These are phyloP conservation scores for Neodiprion pinetum DNA, from an alignment of 1,140 invertebrate species.

Conservation along the genomic window DNA sequence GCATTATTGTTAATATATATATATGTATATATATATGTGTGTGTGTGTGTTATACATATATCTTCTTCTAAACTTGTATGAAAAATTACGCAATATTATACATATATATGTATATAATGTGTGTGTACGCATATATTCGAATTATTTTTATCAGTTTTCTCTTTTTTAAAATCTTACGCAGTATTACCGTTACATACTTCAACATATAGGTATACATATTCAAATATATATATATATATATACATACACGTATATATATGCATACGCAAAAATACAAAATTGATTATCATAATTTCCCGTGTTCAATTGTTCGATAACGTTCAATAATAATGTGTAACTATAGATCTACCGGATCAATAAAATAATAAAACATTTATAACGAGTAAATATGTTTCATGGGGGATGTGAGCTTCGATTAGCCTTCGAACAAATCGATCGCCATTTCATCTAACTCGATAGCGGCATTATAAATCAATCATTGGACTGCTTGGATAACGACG, in stretches of 20 bases:
- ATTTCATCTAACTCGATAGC: no score
- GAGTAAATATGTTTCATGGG: background rate
- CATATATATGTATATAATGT: constrained; percentile 20
- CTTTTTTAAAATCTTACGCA: constrained; percentile 32
- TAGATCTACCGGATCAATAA: background rate
- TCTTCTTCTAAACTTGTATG: constrained; percentile 37
- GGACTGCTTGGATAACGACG: no score
- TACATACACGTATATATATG: constrained; percentile 26
- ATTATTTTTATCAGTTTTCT: constrained; percentile 15
- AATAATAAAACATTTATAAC: background rate
- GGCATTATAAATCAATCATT: no score
- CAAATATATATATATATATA: background rate
- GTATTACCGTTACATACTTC: constrained; percentile 22
- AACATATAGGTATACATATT: no score
- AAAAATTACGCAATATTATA: constrained; percentile 45
- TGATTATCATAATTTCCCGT: constrained; percentile 44
- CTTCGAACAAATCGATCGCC: no score
- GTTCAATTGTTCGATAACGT: constrained; percentile 8
- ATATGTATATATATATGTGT: background rate
- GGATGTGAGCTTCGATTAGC: no score
- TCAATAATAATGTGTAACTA: background rate
- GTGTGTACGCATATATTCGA: constrained; percentile 21
- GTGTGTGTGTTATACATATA: constrained; percentile 11
- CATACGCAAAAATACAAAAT: constrained; percentile 43
- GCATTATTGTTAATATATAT: background rate